These are phyloP conservation scores for Poeciliopsis turneri DNA, from an alignment of 2,797 vertebrate species.

Conservation along the genomic window DNA sequence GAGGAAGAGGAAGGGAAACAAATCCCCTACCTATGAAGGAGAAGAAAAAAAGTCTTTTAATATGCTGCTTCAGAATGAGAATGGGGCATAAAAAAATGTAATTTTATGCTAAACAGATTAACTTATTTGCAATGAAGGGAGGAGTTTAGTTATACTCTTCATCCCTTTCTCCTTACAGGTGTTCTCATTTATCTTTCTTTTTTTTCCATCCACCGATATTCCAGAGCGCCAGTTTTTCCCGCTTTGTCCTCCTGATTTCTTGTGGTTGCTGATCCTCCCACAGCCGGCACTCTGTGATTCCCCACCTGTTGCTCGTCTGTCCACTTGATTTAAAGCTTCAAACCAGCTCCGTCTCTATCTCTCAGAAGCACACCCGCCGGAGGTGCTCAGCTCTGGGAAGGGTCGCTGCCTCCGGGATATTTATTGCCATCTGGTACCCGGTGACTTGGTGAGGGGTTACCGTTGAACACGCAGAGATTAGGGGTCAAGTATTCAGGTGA, in stretches of 20 bases:
- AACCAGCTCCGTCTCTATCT: conserved; percentile 7
- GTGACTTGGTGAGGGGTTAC: conserved; percentile 34
- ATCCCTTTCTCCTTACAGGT: conserved; percentile 33
- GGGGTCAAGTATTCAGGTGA: conserved; percentile 58
- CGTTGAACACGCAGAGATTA: conserved; percentile 30
- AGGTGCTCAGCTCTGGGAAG: conserved; percentile 30
- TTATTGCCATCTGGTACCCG: conserved; percentile 52
- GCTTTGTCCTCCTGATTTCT: conserved; percentile 46
- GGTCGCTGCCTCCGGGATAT: conserved; percentile 40
- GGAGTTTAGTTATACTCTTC: not conserved
- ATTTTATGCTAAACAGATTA: not conserved
- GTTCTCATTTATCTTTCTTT: conserved; percentile 62
- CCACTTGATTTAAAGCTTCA: conserved; percentile 60
- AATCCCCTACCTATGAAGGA: conserved; percentile 14
- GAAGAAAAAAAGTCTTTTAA: not conserved
- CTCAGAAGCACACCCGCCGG: conserved; percentile 29
- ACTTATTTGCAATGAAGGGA: no score
- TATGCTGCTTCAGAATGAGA: not conserved
- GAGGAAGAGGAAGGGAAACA: conserved; percentile 11
- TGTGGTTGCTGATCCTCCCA: conserved; percentile 39
- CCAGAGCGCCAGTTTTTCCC: conserved; percentile 53
- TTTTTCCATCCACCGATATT: conserved; percentile 33
- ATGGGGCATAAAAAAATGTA: not conserved
- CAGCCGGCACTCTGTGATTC: conserved; percentile 33
- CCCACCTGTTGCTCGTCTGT: conserved; percentile 74